Evolutionary conservation across 2,113 vertebrate species (phyloP), one percentile per base, ranked within the genome.

Genomic region (Ranitomeya imitator): DNA sequence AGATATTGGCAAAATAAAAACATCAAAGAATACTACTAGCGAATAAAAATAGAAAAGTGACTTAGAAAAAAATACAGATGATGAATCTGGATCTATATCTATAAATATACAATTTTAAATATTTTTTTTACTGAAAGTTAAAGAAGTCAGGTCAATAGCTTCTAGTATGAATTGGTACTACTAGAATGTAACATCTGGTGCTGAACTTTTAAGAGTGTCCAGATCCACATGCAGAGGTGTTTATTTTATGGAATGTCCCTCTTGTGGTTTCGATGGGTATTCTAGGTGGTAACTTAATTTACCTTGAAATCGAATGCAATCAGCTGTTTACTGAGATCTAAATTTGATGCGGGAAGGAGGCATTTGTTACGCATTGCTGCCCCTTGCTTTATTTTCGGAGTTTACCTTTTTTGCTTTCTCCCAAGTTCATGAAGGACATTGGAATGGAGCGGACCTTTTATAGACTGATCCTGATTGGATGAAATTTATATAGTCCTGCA

Each of bases 221-320:
- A 26, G n/a, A 77, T 85, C 51, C 11, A 60, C 54, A 86, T 23
- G n/a, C 84, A 59, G 31, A 8, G 59, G 59, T 54, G 31, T 86
- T 86, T 78, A 54, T 18, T 51, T 61, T 19, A 61, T 60, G 19
- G 45, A 67, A 67, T 79, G 74, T 31, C 77, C 74, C 85, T 55
- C 74, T 86, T 79, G 74, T 54, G 85, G 74, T 18, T 52, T 23
- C 61, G 59, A 61, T 12, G 57, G 59, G 74, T 78, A n/a, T 78
- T 77, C 21, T 86, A 86, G 85, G 85, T 79, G 85, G 74, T 52
- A 86, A 79, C 74, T 86, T n/a, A 86, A 60, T 86, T 61, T 86
- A 78, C 85, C 85, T 86, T 86, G 85, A 86, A 79, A 86, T 86
- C 74, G 14, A 79, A 78, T 63, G 73, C 55, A n/a, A 76, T 65